Base-by-base conservation (phyloP, 2,113 vertebrate species). In the Anguilla japonica region DNA sequence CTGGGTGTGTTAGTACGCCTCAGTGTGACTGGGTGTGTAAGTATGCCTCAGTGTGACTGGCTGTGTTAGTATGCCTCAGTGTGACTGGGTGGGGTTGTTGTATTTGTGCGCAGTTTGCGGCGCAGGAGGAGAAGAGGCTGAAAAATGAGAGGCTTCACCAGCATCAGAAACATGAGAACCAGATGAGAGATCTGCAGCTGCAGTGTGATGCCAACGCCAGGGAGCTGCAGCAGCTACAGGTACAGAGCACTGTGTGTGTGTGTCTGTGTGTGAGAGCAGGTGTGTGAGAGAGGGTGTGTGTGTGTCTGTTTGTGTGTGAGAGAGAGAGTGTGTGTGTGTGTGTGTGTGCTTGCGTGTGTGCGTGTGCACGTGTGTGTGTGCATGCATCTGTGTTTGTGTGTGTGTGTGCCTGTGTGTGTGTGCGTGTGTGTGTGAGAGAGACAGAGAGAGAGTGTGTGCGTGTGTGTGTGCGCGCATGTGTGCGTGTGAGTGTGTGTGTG, bases 111-210 rank as follows among this genome's bases (percentile, higher is more conserved):
- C 91, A 99, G 98, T 99, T 99, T 95, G 97, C 95, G 14, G 1
- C 92, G 91, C 98, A 99, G 92, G 98, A 99, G 94, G 98, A 99
- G 85, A 99, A 98, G 94, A 96, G 98, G 84, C 98, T 99, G 95
- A 99, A 99, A 94, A 98, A 96, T 1, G 98, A 99, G 91, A 94
- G 98, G 86, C 93, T 99, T 88, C 96, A 99, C 85, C 98, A 99
- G 88, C 98, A 99, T 92, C 98, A 99, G 93, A 99, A 99, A 90
- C 98, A 99, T 0, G 98, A 99, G 93, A 99, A 99, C 93, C 98
- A 99, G 89, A 99, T 99, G 98, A 96, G 98, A 56, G 98, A 99
- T 89, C 97, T 99, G 81, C 98, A 99, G 94, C 85, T 99, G 91
- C 98, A 99, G 89, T 99, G 98, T 91, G 98, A 99, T 91, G 97